A percentile compares a stretch with the other conserved stretches of the same genome.
Evolutionary conservation across 2,797 vertebrate species (phyloP).

Genomic region (Sphenodon punctatus): DNA sequence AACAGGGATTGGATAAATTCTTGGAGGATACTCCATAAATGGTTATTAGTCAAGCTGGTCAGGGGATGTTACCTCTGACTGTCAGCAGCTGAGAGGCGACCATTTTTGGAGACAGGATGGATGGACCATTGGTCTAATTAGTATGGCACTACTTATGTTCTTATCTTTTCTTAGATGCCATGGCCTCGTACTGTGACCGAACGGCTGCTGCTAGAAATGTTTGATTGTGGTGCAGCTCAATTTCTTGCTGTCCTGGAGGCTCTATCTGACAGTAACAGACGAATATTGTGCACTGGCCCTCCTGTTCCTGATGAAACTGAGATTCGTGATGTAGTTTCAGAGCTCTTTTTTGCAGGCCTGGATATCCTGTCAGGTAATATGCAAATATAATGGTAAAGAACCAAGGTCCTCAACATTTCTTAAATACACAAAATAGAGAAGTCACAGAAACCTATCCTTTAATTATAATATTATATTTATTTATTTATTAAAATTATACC

Average conservation of each 20-base stretch:
- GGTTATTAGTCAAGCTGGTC: too few relatives aligned
- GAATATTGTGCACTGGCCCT: constrained; percentile 72
- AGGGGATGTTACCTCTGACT: too few relatives aligned
- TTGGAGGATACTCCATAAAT: too few relatives aligned
- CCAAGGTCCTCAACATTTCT: neutral
- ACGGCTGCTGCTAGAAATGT: constrained; percentile 82
- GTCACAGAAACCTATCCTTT: neutral
- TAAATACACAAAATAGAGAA: neutral
- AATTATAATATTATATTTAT: too few relatives aligned
- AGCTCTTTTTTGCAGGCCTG: constrained; percentile 88
- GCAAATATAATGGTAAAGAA: neutral
- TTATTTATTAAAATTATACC: too few relatives aligned
- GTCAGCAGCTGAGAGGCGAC: too few relatives aligned
- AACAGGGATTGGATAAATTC: too few relatives aligned
- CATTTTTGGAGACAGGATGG: too few relatives aligned
- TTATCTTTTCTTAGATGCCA: constrained; percentile 68
- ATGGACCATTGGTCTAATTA: too few relatives aligned
- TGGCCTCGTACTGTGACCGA: constrained; percentile 86
- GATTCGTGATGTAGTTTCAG: constrained; percentile 80
- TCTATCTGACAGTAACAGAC: constrained; percentile 79
- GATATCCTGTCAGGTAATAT: constrained; percentile 87
- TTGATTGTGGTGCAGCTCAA: constrained; percentile 82
- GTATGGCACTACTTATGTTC: too few relatives aligned
- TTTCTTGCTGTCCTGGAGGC: constrained; percentile 90
- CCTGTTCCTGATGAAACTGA: constrained; percentile 79